Percentiles rank a stretch among this genome's conserved stretches.
These are phyloP conservation scores for Callyntrura guangdongensis DNA, from an alignment of 2,888 invertebrate species.

Conservation along the genomic window DNA sequence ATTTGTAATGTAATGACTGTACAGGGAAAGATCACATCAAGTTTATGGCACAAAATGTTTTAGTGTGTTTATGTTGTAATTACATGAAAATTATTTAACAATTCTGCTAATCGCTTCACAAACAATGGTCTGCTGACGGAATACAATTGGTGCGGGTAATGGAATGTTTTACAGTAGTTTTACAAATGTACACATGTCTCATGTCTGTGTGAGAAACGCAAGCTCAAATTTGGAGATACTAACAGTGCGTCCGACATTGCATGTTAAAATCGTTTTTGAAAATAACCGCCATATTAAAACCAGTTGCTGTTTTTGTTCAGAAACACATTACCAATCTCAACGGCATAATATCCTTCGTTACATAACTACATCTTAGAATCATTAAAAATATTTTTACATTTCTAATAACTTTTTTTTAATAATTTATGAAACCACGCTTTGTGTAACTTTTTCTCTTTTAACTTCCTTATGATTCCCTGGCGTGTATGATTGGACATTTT, in stretches of 20 bases:
- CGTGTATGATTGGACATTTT: background rate
- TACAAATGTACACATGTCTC: background rate
- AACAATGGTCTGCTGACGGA: background rate
- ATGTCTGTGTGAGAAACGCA: background rate
- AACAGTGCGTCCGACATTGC: background rate
- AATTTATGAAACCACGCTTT: background rate
- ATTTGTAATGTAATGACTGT: constrained; percentile 17
- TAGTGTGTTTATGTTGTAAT: background rate
- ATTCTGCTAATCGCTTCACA: background rate
- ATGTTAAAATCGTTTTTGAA: background rate
- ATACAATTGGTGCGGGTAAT: background rate
- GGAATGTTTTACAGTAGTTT: background rate
- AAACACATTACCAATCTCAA: background rate
- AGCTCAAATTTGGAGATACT: background rate
- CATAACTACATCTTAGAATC: background rate
- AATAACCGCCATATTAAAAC: background rate
- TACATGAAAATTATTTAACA: background rate
- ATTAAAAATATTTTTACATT: background rate
- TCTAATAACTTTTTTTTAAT: background rate
- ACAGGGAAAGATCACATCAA: constrained; percentile 66
- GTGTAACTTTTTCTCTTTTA: background rate
- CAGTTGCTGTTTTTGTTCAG: background rate
- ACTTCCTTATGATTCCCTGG: background rate
- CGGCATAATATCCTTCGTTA: background rate
- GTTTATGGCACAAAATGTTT: constrained; percentile 61